phyloP scores from a whole-genome alignment of 2,888 invertebrate genomes.

The Eupsilia transversa region DNA sequence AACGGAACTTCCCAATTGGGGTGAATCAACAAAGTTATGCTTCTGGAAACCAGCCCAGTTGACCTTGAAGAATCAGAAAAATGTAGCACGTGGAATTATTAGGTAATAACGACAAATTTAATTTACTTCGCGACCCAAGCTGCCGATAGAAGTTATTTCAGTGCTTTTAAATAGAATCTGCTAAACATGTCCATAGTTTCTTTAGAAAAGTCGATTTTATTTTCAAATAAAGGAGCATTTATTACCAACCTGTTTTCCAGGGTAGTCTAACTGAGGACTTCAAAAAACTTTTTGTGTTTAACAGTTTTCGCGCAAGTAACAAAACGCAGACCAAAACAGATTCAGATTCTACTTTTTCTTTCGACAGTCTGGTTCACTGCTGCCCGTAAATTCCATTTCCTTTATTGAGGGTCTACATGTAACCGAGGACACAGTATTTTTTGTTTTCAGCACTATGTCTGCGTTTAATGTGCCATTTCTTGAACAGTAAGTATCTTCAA shows the following conservation, averaged over 20 bases:
- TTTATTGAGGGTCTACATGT: neutral
- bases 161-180: neutral
- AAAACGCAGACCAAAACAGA: no score
- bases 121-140: neutral
- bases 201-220: neutral
- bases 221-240: neutral
- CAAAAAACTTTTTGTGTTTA: neutral
- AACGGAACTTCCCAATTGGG: slow-evolving; percentile 24
- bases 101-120: slow-evolving; percentile 1
- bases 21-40: slow-evolving; percentile 19
- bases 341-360: no score
- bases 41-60: slow-evolving; percentile 1
- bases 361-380: neutral
- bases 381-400: neutral
- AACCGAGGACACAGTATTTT: neutral
- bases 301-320: neutral
- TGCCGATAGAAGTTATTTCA: neutral
- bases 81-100: neutral
- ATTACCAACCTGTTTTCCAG: no score
- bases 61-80: slow-evolving; percentile 13
- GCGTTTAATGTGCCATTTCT: slow-evolving; percentile 13
- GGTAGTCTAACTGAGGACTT: no score
- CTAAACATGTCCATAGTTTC: neutral
- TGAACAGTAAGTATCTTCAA: neutral
- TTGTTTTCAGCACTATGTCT: neutral